Conservation (phyloP, 2,797 vertebrate species). For the Lepilemur ruficaudatus region DNA sequence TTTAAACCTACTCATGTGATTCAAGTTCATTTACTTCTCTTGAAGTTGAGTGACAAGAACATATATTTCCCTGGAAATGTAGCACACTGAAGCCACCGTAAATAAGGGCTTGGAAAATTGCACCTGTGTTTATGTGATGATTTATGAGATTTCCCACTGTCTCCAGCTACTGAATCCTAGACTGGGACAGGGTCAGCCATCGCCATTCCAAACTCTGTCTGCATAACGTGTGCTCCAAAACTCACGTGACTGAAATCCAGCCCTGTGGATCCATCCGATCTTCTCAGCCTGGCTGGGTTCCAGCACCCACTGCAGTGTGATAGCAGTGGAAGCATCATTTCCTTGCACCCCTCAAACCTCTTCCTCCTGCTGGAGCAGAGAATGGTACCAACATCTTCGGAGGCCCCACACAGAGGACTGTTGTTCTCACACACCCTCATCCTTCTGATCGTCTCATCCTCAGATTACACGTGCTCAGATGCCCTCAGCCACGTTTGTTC, state of each 20-base stretch:
- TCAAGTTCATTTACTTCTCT: slow-evolving; percentile 86
- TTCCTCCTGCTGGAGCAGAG: not conserved
- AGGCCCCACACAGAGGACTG: not conserved
- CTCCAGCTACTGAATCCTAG: slow-evolving; percentile 74
- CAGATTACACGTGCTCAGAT: not conserved
- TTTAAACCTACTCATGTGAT: slow-evolving; percentile 86
- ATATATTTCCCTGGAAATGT: slow-evolving; percentile 86
- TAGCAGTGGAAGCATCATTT: not conserved
- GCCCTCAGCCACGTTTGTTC: not conserved
- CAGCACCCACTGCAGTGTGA: not conserved
- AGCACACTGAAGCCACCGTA: slow-evolving; percentile 83
- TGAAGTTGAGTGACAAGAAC: slow-evolving; percentile 86
- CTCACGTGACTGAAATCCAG: not conserved
- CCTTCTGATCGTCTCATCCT: not conserved
- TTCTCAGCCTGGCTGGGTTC: not conserved
- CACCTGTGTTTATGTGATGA: slow-evolving; percentile 83
- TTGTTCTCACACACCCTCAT: accelerated
- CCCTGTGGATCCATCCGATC: not conserved
- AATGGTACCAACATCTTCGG: too few species aligned
- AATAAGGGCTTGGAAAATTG: slow-evolving; percentile 83
- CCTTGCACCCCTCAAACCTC: not conserved
- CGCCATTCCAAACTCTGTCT: not conserved
- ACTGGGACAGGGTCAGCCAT: not conserved
- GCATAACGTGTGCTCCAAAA: not conserved
- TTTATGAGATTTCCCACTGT: slow-evolving; percentile 79